phyloP scores from a whole-genome alignment of 2,113 vertebrate genomes.

The Notothenia coriiceps region DNA sequence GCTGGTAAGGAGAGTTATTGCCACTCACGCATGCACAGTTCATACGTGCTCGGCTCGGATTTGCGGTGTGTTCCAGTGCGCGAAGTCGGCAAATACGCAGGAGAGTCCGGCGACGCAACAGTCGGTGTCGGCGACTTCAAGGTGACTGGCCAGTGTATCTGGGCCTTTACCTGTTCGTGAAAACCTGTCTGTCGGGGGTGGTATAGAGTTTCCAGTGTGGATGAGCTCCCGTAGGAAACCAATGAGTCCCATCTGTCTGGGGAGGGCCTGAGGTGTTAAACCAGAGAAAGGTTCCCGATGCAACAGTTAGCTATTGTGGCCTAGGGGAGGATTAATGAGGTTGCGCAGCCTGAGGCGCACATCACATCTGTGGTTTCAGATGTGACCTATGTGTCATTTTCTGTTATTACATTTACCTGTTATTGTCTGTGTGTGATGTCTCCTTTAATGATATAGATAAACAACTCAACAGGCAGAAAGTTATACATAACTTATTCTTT shows the following conservation, averaged over 20 bases:
- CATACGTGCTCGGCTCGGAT: no score
- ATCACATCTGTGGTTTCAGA: conserved; percentile 48
- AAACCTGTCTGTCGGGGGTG: background rate
- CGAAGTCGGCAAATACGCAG: no score
- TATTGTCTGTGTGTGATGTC: background rate
- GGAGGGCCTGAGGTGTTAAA: conserved; percentile 48
- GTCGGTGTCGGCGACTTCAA: no score
- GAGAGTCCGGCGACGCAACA: no score
- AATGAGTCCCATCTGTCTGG: conserved; percentile 54
- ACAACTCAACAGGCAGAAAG: background rate
- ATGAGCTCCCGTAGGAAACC: conserved; percentile 57
- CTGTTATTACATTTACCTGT: background rate
- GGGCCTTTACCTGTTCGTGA: conserved; percentile 28
- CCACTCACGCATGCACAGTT: no score
- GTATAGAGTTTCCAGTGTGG: conserved; percentile 61
- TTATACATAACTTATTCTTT: background rate
- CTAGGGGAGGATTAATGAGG: conserved; percentile 56
- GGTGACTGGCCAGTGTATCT: no score
- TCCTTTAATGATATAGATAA: background rate
- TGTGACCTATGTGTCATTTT: conserved; percentile 14
- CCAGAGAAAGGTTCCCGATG: conserved; percentile 54
- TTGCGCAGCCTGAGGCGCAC: conserved; percentile 3
- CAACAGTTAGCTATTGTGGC: conserved; percentile 57
- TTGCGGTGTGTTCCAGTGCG: no score
- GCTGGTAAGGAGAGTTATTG: no score